phyloP scores from a whole-genome alignment of 2,797 vertebrate species.

The Lates japonicus region DNA sequence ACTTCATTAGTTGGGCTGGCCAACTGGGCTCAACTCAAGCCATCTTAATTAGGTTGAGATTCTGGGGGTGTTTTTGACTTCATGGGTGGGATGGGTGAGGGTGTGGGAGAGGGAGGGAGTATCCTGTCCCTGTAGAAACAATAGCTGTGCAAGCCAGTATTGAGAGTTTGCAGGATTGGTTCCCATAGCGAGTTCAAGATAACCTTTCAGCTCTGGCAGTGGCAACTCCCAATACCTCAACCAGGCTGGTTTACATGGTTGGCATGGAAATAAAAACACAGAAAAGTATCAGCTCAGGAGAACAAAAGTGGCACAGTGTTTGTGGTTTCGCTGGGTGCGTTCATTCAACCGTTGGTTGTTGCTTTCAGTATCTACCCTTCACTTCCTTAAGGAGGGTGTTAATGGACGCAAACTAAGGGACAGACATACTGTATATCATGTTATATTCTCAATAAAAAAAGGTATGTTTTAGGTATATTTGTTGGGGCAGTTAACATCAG shows the following conservation, averaged over 20 bases:
- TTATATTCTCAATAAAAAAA: neutral
- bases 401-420: neutral
- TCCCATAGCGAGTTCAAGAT: constrained; percentile 65
- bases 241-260: constrained; percentile 37
- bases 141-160: constrained; percentile 42
- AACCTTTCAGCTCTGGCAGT: constrained; percentile 53
- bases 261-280: constrained; percentile 53
- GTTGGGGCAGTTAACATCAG: neutral
- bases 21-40: neutral
- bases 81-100: constrained; percentile 46
- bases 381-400: neutral
- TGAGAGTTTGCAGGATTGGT: constrained; percentile 50
- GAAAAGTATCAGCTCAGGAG: constrained; percentile 4
- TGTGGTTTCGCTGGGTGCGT: constrained; percentile 22
- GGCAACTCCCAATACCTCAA: constrained; percentile 52
- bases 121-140: constrained; percentile 65
- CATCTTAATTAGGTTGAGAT: neutral
- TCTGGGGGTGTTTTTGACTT: constrained; percentile 38
- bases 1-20: neutral
- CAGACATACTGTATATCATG: neutral
- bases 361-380: neutral
- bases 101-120: constrained; percentile 73
- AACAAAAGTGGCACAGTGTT: constrained; percentile 28
- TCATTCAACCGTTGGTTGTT: constrained; percentile 8
- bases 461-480: too few species aligned